Conservation (phyloP, 1,140 invertebrate species). For the Propsilocerus akamusi region DNA sequence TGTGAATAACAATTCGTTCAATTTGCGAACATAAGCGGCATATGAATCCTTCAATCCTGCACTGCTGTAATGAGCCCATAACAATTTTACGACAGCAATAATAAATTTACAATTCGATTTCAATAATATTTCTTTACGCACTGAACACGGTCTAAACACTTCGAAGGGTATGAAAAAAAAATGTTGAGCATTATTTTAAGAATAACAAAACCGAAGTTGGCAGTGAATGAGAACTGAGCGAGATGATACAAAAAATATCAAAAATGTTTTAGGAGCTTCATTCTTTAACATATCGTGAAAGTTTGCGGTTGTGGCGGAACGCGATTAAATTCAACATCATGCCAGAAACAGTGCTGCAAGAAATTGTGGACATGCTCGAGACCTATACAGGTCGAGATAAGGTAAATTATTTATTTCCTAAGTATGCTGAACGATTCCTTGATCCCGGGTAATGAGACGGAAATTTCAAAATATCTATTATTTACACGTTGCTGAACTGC, state of each 20-base stretch:
- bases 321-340: neutral
- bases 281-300: neutral
- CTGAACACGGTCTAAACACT: no score
- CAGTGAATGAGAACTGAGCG: neutral
- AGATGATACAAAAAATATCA: neutral
- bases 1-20: neutral
- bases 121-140: no score
- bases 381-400: slow-evolving; percentile 34
- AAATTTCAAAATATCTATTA: neutral
- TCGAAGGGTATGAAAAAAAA: no score
- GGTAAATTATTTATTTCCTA: slow-evolving; percentile 16
- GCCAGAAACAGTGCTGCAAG: slow-evolving; percentile 13
- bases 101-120: neutral
- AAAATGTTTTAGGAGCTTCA: neutral
- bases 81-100: neutral
- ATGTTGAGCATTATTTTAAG: no score
- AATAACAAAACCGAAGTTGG: neutral
- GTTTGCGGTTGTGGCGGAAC: neutral
- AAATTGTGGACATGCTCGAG: slow-evolving; percentile 30
- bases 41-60: neutral
- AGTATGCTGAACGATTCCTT: neutral
- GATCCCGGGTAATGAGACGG: no score
- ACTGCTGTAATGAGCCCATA: neutral
- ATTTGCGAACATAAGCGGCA: neutral
- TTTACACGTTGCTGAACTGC: neutral